Base-by-base conservation (phyloP, 1,140 invertebrate species). In the Cydia splendana region DNA sequence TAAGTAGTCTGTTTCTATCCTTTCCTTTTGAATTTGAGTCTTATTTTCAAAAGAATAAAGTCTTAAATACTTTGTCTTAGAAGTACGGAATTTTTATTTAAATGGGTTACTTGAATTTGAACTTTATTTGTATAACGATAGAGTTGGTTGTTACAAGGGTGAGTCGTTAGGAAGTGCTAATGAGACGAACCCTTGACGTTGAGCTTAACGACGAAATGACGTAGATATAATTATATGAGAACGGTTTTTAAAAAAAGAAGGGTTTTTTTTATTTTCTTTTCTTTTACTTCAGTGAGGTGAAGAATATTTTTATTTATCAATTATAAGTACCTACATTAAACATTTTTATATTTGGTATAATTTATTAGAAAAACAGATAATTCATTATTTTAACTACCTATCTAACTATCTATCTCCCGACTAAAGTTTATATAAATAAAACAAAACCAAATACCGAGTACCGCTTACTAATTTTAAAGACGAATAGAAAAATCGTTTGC, bases 111-210 rank as follows among this genome's bases (percentile, higher is more conserved):
- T 24, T 4, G 1, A 62, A 2, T 12, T 62, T 24, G 3, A 62
- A 24, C 20, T 1, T 24, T 62, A 62, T 62, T 62, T 2, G 18
- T 62, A 62, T 62, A 3, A 2, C 0, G 9, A 62, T 24, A 62
- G 57, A 9, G 57, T 62, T 62, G 6, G 10, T 24, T 62, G 20
- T 62, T 62, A 12, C 4, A 62, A 24, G 1, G 18, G 20, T 18
- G 6, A 76, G 80, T 80, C 82, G 82, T 84, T 84, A 77, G 84
- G 30, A 67, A 67, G 38, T 38, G 45, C 80, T 88, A 89, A 89
- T 89, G 88, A 89, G 85, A 87, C 85, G 12, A 81, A 77, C 84
- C 81, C 87, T 88, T 84, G 80, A 85, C 83, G 80, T 62, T 62
- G n/a, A 30, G 18, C 18, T 74, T 30, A 51, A 48, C 48, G 73